Percentiles rank a stretch among this genome's conserved stretches.
Conservation (phyloP, 1,140 invertebrate genomes). For the Drosophila trapezifrons region DNA sequence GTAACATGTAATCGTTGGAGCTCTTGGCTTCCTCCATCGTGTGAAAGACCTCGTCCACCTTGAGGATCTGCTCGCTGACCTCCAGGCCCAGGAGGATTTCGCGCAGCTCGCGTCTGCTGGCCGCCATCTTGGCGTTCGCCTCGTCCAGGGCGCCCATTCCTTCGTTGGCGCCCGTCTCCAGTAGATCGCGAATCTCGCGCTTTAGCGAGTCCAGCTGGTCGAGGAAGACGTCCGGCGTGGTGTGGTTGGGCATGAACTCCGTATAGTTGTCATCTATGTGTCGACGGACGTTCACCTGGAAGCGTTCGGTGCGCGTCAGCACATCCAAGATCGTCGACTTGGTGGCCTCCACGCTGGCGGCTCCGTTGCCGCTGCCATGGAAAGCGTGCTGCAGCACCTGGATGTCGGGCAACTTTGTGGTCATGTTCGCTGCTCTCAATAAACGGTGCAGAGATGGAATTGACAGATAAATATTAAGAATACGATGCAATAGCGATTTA, state of each 20-base stretch:
- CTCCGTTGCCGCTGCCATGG: constrained; percentile 9
- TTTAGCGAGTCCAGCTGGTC: constrained; percentile 62
- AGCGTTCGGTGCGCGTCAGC: constrained; percentile 66
- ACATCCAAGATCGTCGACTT: constrained; percentile 68
- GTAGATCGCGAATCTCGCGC: constrained; percentile 64
- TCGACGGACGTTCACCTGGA: constrained; percentile 65
- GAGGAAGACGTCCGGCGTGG: constrained; percentile 65
- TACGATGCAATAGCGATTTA: no score
- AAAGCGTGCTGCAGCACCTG: constrained; percentile 40
- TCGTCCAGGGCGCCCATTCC: constrained; percentile 47
- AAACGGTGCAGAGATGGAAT: neutral
- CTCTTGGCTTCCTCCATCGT: constrained; percentile 72
- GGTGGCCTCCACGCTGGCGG: constrained; percentile 53
- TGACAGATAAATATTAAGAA: neutral
- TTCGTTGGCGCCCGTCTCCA: constrained; percentile 59
- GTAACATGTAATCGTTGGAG: constrained; percentile 66
- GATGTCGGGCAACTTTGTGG: neutral
- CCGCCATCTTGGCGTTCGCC: constrained; percentile 60
- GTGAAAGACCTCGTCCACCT: constrained; percentile 77
- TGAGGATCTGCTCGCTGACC: constrained; percentile 67
- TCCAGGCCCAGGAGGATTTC: constrained; percentile 68
- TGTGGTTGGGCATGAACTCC: constrained; percentile 78
- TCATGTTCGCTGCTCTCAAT: neutral
- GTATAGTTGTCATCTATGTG: constrained; percentile 78
- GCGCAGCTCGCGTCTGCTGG: constrained; percentile 52